A percentile compares a stretch with the other conserved stretches of the same genome.
Evolutionary conservation across 2,888 invertebrate species (phyloP).

Genomic region (Dasysyrphus tricinctus): DNA sequence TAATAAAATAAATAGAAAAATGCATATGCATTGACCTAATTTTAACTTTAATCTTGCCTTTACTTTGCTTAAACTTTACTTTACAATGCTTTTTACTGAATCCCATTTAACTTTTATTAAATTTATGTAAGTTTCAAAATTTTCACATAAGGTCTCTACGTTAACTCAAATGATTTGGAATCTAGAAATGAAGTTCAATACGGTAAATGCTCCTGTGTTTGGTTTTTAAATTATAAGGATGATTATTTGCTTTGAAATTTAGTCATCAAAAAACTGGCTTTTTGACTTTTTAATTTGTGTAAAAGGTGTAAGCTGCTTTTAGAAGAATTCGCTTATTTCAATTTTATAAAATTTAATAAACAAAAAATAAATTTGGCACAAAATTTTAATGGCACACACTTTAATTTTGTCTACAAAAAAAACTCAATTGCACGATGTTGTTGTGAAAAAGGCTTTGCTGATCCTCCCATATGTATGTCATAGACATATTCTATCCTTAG

Average conservation of each 20-base stretch:
- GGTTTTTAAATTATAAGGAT: not conserved
- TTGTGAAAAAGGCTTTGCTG: conserved; percentile 4
- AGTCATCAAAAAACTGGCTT: not conserved
- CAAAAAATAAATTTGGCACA: not conserved
- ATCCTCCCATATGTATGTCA: not conserved
- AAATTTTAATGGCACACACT: conserved; percentile 3
- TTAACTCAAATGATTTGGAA: not conserved
- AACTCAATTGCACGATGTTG: conserved; percentile 8
- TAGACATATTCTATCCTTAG: conserved; percentile 3
- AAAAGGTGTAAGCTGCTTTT: too few species aligned
- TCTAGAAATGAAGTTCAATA: conserved; percentile 3
- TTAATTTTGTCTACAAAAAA: not conserved
- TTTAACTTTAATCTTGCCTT: not conserved
- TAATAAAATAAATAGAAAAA: not conserved
- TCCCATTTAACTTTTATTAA: not conserved
- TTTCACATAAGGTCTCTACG: conserved; percentile 1
- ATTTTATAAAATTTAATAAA: too few species aligned
- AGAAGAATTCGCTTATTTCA: too few species aligned
- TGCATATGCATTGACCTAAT: not conserved
- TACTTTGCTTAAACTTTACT: not conserved
- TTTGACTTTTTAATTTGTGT: too few species aligned
- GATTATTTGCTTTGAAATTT: not conserved
- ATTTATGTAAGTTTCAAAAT: not conserved
- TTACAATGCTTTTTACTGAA: not conserved
- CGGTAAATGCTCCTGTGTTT: conserved; percentile 3